phyloP scores from a whole-genome alignment of 2,113 vertebrate species.

The Callorhinus ursinus region DNA sequence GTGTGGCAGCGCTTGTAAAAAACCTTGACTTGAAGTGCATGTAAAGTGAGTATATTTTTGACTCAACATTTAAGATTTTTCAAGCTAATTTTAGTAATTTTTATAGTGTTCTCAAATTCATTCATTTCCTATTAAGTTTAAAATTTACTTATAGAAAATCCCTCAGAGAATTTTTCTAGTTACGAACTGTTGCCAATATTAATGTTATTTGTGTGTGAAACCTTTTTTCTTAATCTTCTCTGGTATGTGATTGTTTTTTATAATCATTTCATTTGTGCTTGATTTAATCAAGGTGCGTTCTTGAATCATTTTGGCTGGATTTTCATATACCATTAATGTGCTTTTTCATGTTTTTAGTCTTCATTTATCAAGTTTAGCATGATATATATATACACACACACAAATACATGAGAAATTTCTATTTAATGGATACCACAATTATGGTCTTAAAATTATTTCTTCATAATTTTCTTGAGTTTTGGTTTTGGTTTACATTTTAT shows the following conservation, averaged over 20 bases:
- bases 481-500: background rate
- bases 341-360: background rate
- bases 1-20: background rate
- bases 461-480: background rate
- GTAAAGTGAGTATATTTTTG: background rate
- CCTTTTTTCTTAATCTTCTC: background rate
- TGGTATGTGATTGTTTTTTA: background rate
- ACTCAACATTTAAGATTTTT: background rate
- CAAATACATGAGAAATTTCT: background rate
- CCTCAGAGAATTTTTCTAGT: background rate
- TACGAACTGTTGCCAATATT: background rate
- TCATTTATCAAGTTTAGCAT: background rate
- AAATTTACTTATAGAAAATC: background rate
- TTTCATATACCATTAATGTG: background rate
- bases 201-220: background rate
- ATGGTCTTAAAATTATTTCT: background rate
- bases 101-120: background rate
- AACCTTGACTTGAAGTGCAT: background rate
- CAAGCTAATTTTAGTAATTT: background rate
- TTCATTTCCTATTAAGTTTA: background rate
- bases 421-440: background rate
- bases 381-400: background rate
- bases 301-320: background rate
- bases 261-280: background rate
- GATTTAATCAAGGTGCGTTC: background rate